A percentile compares a stretch with the other conserved stretches of the same genome.
Evolutionary conservation across 2,113 vertebrate genomes (phyloP).

Genomic region (Scomber scombrus): DNA sequence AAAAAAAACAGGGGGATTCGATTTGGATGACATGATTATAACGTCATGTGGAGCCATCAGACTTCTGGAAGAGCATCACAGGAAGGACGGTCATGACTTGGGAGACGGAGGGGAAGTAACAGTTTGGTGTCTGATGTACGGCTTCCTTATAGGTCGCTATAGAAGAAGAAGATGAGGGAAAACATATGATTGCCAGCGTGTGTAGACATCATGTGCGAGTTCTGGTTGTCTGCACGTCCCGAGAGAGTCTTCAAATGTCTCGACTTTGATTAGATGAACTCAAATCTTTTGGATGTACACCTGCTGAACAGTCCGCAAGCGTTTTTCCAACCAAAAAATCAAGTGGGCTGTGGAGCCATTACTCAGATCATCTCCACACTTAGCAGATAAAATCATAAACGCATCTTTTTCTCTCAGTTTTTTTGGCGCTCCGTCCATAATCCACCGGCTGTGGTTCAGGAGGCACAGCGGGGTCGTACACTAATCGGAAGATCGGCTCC

Average conservation of each 20-base stretch:
- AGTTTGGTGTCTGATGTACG: slow-evolving; percentile 39
- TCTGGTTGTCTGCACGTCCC: slow-evolving; percentile 20
- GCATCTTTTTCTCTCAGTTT: no score
- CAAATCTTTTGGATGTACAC: slow-evolving; percentile 1
- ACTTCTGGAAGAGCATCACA: slow-evolving; percentile 62
- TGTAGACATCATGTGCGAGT: slow-evolving; percentile 14
- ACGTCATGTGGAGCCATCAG: slow-evolving; percentile 50
- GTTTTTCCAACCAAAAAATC: background rate
- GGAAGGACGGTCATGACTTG: slow-evolving; percentile 49
- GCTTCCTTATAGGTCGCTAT: background rate
- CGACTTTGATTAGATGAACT: slow-evolving; percentile 22
- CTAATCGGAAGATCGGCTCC: no score
- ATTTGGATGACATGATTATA: slow-evolving; percentile 51
- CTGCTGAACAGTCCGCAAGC: slow-evolving; percentile 8
- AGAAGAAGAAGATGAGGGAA: background rate
- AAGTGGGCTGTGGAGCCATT: no score
- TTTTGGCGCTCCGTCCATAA: no score
- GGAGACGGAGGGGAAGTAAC: slow-evolving; percentile 45
- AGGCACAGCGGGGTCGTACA: no score
- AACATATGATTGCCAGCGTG: background rate
- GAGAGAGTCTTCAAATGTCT: slow-evolving; percentile 28
- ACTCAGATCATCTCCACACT: no score
- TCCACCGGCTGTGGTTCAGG: no score
- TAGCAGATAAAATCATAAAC: no score
- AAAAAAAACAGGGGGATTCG: background rate